Evolutionary conservation across 2,113 vertebrate genomes (phyloP), one percentile per base, ranked within the genome.

Genomic region (Oncorhynchus keta): DNA sequence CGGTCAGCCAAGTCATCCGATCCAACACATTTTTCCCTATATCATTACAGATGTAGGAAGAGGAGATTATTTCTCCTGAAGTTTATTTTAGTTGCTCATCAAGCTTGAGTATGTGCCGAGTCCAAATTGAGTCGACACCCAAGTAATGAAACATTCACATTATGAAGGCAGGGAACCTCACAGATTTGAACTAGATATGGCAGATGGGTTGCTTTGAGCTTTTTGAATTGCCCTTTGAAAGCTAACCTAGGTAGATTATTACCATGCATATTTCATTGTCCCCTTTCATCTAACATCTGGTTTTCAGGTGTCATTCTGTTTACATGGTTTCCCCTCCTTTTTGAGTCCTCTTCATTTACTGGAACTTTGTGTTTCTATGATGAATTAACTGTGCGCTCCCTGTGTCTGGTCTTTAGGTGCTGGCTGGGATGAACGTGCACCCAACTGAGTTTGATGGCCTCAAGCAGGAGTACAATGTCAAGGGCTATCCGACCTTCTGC

Each of bases 401-500:
- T 45, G 7, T 8, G 39, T 45, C 39, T 45, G 39, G 39, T 45
- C 68, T 84, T 75, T 81, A 99, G 98, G 95, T 98, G 28, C 92
- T 99, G 89, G 97, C 97, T 0, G 97, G 97, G 67, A 96, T 99
- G 98, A 99, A 99, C 11, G 89, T 99, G 87, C 94, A 99, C 82
- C 95, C 97, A 3, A 90, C 96, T 0, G 97, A 99, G 83, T 99
- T 99, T 79, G 98, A 99, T 69, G 91, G 90, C 85, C 93, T 99
- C 79, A 99, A 97, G 89, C 95, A 97, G 86, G 97, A 99, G 84
- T 99, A 94, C 90, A 92, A 81, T 28, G 94, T 99, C 81, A 96
- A 95, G 66, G 97, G 97, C 90, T 99, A 99, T 85, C 98, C 98
- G 16, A 99, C 97, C 87, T 95, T 99, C 92, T 98, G 96, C 93